These are phyloP conservation scores for Tragelaphus imberbis DNA, from an alignment of 2,113 vertebrate species.

Conservation along the genomic window DNA sequence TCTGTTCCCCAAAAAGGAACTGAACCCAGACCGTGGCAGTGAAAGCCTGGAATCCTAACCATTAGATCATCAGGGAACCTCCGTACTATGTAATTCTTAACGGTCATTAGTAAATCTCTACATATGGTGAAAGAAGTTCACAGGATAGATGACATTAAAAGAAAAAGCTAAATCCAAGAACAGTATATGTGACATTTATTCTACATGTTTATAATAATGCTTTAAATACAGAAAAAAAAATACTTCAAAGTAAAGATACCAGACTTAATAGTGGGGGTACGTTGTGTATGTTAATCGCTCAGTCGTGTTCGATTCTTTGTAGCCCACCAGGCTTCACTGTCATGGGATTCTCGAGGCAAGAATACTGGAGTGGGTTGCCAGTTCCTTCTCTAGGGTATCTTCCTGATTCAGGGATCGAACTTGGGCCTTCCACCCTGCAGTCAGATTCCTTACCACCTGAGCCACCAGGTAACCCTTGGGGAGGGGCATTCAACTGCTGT, in stretches of 20 bases:
- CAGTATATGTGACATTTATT: background rate
- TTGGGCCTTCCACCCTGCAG: background rate
- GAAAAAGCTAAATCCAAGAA: conserved; percentile 2
- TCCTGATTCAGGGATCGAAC: background rate
- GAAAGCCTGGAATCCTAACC: background rate
- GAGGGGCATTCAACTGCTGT: background rate
- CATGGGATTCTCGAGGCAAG: background rate
- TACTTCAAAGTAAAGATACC: background rate
- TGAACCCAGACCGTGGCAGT: background rate
- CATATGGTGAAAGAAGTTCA: background rate
- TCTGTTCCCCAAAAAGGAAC: background rate
- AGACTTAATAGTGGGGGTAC: background rate
- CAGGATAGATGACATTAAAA: background rate
- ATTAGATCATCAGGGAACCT: background rate
- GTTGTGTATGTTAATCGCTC: background rate
- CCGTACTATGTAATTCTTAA: background rate
- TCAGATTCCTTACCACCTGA: background rate
- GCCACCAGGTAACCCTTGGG: background rate
- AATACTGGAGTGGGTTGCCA: background rate
- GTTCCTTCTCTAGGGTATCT: background rate
- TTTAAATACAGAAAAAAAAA: background rate
- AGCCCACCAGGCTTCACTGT: background rate
- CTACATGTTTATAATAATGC: background rate
- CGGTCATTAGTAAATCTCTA: background rate
- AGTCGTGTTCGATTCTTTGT: background rate